Base-by-base conservation (phyloP, 1,140 invertebrate genomes). In the Carposina sasakii region DNA sequence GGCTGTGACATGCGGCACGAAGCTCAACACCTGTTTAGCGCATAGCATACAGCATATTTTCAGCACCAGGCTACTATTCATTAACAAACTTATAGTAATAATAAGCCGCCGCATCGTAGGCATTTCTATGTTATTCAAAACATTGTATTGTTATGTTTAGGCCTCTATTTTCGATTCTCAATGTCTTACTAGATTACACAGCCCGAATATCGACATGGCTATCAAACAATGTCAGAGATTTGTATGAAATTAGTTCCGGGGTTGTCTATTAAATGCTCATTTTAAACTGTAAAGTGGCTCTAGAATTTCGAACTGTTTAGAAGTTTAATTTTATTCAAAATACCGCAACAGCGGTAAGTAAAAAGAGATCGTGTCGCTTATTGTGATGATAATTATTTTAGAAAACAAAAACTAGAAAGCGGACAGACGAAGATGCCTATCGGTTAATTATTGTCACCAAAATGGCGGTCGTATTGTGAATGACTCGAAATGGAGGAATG, bases 301-400 rank as follows among this genome's bases (percentile, higher is more conserved):
- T 63, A 63, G 57, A 66, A 68, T 76, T 65, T 51, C 46, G 76
- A 76, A 69, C 69, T 58, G 65, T 71, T 68, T 67, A 62, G 50
- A 55, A 56, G 52, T 64, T 66, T 76, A 79, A 81, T 78, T 63
- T 75, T 76, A 81, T 79, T 77, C 74, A 78, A 77, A 84, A 76
- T 75, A 77, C 75, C 75, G 73, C 70, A 81, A 74, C 76, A 75
- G 67, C 75, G 75, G 67, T 73, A 68, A 75, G 64, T 82, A 73
- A 67, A 76, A 77, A 76, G 75, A 81, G 69, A 76, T 77, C 74
- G 65, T 67, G 63, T 67, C 60, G 60, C 62, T 76, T 75, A 79
- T 84, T 84, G 81, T 84, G 54, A 84, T 84, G 77, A 77, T 84
- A 84, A 84, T 84, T 78, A 81, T 82, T 84, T 75, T 71, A 52